A percentile compares a stretch with the other conserved stretches of the same genome.
These are phyloP conservation scores for Drosophila imparisetae DNA, from an alignment of 2,888 invertebrate species.

Conservation along the genomic window DNA sequence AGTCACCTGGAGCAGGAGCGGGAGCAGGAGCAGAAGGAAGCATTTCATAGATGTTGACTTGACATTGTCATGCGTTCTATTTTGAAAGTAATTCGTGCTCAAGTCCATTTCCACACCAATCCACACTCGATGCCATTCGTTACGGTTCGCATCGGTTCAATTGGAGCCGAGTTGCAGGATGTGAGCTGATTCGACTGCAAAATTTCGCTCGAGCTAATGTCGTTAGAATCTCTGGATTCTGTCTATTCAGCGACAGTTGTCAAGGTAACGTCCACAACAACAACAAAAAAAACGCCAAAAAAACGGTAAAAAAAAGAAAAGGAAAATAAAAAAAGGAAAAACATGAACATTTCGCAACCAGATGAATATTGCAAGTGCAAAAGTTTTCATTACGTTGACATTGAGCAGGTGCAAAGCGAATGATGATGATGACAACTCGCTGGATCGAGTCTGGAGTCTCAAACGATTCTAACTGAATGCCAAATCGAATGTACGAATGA, in stretches of 20 bases:
- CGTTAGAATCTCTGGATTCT: slow-evolving; percentile 46
- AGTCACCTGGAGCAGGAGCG: slow-evolving; percentile 9
- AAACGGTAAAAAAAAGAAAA: neutral
- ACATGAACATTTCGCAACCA: slow-evolving; percentile 13
- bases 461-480: slow-evolving; percentile 11
- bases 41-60: slow-evolving; percentile 59
- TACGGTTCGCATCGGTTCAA: slow-evolving; percentile 27
- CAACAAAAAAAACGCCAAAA: no score
- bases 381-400: slow-evolving; percentile 64
- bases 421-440: slow-evolving; percentile 8
- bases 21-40: slow-evolving; percentile 7
- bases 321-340: neutral
- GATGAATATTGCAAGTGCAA: slow-evolving; percentile 46
- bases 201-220: slow-evolving; percentile 64
- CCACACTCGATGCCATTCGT: slow-evolving; percentile 23
- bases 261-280: slow-evolving; percentile 38
- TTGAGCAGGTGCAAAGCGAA: slow-evolving; percentile 46
- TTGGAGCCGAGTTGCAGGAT: slow-evolving; percentile 11
- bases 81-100: slow-evolving; percentile 26
- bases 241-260: slow-evolving; percentile 55
- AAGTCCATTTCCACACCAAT: slow-evolving; percentile 18
- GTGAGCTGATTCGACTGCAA: slow-evolving; percentile 44
- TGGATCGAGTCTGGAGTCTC: neutral
- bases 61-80: slow-evolving; percentile 52
- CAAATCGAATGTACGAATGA: slow-evolving; percentile 33